Evolutionary conservation across 2,888 invertebrate species (phyloP).

Genomic region (Eumacrocentrus americanus): DNA sequence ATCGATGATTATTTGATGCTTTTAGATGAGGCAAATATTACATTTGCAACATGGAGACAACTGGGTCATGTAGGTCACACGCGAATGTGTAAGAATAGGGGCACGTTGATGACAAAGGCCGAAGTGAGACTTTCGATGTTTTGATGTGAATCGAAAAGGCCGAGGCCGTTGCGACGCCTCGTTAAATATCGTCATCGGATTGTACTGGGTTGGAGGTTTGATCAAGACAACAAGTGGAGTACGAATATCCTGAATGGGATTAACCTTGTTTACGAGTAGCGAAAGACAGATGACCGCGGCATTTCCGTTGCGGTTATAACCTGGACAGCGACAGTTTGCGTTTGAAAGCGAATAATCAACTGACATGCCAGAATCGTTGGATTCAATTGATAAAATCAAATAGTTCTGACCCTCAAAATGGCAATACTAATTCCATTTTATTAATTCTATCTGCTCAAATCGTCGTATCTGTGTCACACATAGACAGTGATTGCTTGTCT

Average conservation of each 20-base stretch:
- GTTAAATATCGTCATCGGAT: too few species aligned
- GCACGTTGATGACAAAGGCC: not conserved
- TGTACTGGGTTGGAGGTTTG: too few species aligned
- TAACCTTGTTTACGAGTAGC: constrained; percentile 38
- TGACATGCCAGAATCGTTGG: not conserved
- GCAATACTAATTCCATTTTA: too few species aligned
- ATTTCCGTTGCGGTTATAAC: constrained; percentile 39
- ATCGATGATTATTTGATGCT: too few species aligned
- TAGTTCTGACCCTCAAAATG: too few species aligned
- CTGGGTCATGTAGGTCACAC: constrained; percentile 15
- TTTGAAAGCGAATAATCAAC: not conserved
- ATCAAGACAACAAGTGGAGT: constrained; percentile 4
- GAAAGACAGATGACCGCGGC: constrained; percentile 35
- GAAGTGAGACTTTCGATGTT: constrained; percentile 4
- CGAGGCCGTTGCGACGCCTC: too few species aligned
- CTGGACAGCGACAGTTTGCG: not conserved
- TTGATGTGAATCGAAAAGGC: constrained; percentile 9
- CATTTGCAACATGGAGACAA: not conserved
- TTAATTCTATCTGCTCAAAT: too few species aligned
- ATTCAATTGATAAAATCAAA: too few species aligned
- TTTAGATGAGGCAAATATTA: too few species aligned
- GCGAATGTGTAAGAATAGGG: constrained; percentile 7
- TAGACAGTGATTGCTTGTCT: too few species aligned
- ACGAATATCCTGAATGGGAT: constrained; percentile 37
- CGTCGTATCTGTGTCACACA: too few species aligned